These are phyloP conservation scores for Drosophila parthenogenetica DNA, from an alignment of 2,888 invertebrate genomes.

Conservation along the genomic window DNA sequence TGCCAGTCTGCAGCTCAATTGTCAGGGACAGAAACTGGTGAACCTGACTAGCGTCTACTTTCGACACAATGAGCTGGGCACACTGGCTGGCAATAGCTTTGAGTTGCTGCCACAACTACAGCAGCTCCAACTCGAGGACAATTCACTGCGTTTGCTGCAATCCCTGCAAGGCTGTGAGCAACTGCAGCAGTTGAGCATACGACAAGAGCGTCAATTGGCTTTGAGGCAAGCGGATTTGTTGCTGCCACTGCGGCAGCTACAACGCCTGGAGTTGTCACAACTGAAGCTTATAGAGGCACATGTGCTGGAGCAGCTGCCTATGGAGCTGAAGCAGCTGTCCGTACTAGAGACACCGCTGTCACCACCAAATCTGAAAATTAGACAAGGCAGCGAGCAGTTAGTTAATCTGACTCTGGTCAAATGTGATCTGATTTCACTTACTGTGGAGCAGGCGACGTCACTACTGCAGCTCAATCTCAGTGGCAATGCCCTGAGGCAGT, in stretches of 20 bases:
- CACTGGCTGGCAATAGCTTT: slow-evolving; percentile 64
- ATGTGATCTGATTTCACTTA: slow-evolving; percentile 66
- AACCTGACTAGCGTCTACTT: slow-evolving; percentile 32
- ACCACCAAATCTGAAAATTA: slow-evolving; percentile 41
- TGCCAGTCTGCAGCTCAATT: slow-evolving; percentile 63
- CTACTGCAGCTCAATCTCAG: slow-evolving; percentile 75
- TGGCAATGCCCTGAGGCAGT: slow-evolving; percentile 67
- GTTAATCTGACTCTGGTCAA: slow-evolving; percentile 65
- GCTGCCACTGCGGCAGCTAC: slow-evolving; percentile 28
- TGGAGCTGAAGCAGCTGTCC: slow-evolving; percentile 56
- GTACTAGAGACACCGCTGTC: slow-evolving; percentile 64
- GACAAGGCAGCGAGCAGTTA: slow-evolving; percentile 44
- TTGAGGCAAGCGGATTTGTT: slow-evolving; percentile 47
- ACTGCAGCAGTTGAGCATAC: slow-evolving; percentile 55
- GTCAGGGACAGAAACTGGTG: slow-evolving; percentile 40
- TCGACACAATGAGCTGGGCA: slow-evolving; percentile 74
- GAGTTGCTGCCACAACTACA: slow-evolving; percentile 53
- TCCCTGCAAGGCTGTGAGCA: slow-evolving; percentile 42
- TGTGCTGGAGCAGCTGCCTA: slow-evolving; percentile 68
- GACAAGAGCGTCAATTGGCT: slow-evolving; percentile 59
- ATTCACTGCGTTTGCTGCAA: slow-evolving; percentile 73
- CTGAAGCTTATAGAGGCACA: slow-evolving; percentile 58
- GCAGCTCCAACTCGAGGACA: slow-evolving; percentile 63
- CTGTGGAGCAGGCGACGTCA: slow-evolving; percentile 37
- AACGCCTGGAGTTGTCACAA: slow-evolving; percentile 50